Percentiles rank a stretch among this genome's conserved stretches.
Evolutionary conservation across 64 coral and sea anemone species (phyloP).

Genomic region (Stichodactyla helianthus): DNA sequence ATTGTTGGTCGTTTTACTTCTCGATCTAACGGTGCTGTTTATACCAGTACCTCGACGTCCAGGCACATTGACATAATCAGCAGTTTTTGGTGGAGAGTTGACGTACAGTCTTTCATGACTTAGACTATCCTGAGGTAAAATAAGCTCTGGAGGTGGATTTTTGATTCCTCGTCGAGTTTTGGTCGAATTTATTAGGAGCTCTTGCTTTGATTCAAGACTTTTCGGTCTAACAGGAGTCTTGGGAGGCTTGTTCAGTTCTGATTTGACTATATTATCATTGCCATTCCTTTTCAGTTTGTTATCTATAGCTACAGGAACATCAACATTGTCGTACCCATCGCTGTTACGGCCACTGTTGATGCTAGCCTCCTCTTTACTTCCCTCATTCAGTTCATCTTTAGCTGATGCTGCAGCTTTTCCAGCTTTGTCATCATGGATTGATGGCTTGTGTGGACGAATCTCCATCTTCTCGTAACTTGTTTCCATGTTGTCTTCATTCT

Average conservation of each 20-base stretch:
- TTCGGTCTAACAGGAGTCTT: background rate
- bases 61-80: constrained; percentile 46
- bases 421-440: background rate
- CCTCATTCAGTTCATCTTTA: background rate
- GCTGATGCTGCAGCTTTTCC: background rate
- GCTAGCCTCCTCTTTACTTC: background rate
- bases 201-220: constrained; percentile 14
- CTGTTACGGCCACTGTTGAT: background rate
- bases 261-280: background rate
- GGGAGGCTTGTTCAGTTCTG: background rate
- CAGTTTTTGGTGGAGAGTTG: constrained; percentile 51
- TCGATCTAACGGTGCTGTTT: background rate
- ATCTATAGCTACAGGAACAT: background rate
- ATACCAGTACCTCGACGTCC: background rate
- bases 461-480: constrained; percentile 9
- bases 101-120: constrained; percentile 45
- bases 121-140: background rate
- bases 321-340: background rate
- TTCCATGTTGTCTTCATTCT: background rate
- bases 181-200: background rate
- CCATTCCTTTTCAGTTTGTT: background rate
- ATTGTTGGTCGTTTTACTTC: constrained; percentile 20
- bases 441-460: background rate
- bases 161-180: constrained; percentile 39
- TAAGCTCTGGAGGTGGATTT: constrained; percentile 41